phyloP scores from a whole-genome alignment of 2,797 vertebrate species.

The Champsocephalus gunnari region DNA sequence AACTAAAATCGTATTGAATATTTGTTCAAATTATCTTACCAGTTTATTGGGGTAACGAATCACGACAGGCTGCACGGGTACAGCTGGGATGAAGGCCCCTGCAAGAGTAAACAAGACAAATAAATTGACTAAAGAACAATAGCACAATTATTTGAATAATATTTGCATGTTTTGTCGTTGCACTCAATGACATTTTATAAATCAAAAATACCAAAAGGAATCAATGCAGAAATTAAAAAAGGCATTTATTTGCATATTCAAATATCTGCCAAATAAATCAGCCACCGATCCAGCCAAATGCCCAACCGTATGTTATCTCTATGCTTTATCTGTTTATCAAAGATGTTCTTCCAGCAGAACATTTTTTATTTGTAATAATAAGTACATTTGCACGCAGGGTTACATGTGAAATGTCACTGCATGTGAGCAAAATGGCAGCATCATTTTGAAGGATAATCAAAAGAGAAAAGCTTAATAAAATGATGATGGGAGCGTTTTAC shows the following conservation, averaged over 20 bases:
- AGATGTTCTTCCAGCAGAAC: background rate
- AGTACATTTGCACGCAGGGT: background rate
- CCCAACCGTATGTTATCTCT: background rate
- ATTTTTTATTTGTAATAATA: background rate
- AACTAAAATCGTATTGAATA: background rate
- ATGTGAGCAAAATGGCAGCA: background rate
- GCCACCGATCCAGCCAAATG: background rate
- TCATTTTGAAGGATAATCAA: conserved; percentile 8
- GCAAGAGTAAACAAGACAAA: conserved; percentile 1
- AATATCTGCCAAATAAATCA: background rate
- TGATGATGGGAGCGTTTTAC: conserved; percentile 76
- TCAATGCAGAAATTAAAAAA: background rate
- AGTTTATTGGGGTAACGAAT: conserved; percentile 94
- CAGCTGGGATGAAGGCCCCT: conserved; percentile 98
- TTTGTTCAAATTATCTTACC: conserved; percentile 81
- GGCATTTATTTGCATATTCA: background rate
- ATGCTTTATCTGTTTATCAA: background rate
- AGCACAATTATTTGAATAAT: background rate
- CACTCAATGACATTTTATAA: background rate
- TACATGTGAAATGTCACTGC: background rate
- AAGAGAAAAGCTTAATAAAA: background rate
- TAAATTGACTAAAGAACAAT: background rate
- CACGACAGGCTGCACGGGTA: conserved; percentile 96
- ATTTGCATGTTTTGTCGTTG: background rate
- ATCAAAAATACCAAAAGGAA: background rate